phyloP scores from a whole-genome alignment of 2,888 invertebrate genomes.

The Hecatera dysodea region DNA sequence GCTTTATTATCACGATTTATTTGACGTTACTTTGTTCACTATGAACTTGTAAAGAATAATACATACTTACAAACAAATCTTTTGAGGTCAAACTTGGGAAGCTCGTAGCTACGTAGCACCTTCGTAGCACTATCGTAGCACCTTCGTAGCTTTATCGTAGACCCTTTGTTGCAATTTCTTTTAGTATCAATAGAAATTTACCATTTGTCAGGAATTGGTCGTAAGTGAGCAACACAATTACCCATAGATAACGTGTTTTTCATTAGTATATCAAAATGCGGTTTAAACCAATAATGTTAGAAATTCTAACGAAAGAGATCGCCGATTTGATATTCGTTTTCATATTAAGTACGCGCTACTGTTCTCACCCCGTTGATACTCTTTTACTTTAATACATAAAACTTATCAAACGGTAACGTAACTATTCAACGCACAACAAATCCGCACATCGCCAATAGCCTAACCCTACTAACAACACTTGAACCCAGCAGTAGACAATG shows the following conservation, averaged over 20 bases:
- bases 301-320: not conserved
- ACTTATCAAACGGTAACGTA: not conserved
- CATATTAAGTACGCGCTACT: not conserved
- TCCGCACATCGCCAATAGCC: not conserved
- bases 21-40: constrained; percentile 9
- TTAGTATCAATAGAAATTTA: no score
- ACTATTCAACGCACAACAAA: not conserved
- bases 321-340: not conserved
- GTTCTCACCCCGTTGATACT: not conserved
- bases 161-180: not conserved
- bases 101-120: not conserved
- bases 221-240: not conserved
- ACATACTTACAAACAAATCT: not conserved
- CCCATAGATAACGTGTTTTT: not conserved
- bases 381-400: not conserved
- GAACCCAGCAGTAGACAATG: not conserved
- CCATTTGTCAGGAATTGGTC: not conserved
- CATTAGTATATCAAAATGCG: no score
- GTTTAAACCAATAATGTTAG: not conserved
- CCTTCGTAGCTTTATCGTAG: not conserved
- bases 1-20: constrained; percentile 50
- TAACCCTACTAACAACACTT: constrained; percentile 3
- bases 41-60: constrained; percentile 19
- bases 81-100: not conserved
- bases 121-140: constrained; percentile 5